Conservation (phyloP, 2,797 vertebrate species). For the Chiroxiphia lanceolata region DNA sequence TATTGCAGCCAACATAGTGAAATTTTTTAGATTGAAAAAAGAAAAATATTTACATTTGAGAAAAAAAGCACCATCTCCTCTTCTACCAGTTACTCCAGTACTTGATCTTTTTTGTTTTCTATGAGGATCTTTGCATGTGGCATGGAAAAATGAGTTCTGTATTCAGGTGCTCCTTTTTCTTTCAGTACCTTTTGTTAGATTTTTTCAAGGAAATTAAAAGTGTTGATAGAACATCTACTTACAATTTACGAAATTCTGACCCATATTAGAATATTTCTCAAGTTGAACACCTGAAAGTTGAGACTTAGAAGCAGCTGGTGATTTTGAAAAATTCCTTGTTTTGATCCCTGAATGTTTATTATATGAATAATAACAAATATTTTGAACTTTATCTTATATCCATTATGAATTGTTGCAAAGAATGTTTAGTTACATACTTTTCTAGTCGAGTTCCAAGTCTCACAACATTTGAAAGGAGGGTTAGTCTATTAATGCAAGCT, state of each 20-base stretch:
- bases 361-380: neutral
- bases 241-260: neutral
- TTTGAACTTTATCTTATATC: neutral
- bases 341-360: neutral
- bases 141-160: neutral
- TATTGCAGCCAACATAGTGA: neutral
- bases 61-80: neutral
- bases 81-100: neutral
- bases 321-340: neutral
- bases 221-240: neutral
- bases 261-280: neutral
- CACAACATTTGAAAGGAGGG: neutral
- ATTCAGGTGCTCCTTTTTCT: neutral
- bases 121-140: neutral
- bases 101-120: neutral
- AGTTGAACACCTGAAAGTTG: neutral
- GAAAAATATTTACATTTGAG: neutral
- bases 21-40: neutral
- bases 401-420: neutral
- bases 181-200: neutral
- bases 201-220: neutral
- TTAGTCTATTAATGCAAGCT: neutral
- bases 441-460: neutral
- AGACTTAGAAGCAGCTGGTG: neutral
- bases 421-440: neutral